Base-by-base conservation (phyloP, 1,140 invertebrate genomes). In the Drosophila truncata region DNA sequence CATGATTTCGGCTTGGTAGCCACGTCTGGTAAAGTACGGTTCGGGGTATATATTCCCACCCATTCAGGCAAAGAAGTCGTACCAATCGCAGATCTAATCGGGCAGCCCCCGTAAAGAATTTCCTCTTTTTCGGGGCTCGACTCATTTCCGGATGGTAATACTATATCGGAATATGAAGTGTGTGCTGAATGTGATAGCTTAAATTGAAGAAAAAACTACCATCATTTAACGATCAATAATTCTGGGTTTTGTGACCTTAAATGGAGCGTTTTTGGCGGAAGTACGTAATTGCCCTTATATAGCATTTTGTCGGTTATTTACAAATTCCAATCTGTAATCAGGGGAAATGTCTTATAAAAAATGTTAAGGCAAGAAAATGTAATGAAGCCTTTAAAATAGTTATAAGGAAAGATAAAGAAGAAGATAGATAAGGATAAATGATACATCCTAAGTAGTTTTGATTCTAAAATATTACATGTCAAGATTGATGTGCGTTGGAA, bases 61-160 rank as follows among this genome's bases (percentile, higher is more conserved):
- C 73, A 76, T 23, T 18, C 3, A 23, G 46, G 23, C 23, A 16
- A 41, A 18, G 35, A 46, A 31, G 23, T 31, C 33, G 11, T 39
- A 11, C 18, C 11, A 44, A 59, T 37, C 55, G 35, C 27, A 16
- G 62, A 60, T 77, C 74, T 61, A 72, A 63, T 63, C 69, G 52
- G 33, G 18, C 35, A 62, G 39, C 11, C 39, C 23, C 27, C 39
- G 49, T 74, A 58, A 35, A 41, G 54, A 78, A 67, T 79, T 82
- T 69, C n/a, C 50, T 55, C 44, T 39, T 25, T 47, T 66, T 65
- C 29, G 83, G 79, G 82, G 75, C 82, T 79, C 82, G 82, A 82
- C 83, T 82, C 69, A 87, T 87, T 87, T 87, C 75, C 82, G 75
- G 44, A 67, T 80, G 42, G 54, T 27, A 70, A 42, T 42, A 60